Evolutionary conservation across 2,113 vertebrate species (phyloP).

Genomic region (Raja brachyura): DNA sequence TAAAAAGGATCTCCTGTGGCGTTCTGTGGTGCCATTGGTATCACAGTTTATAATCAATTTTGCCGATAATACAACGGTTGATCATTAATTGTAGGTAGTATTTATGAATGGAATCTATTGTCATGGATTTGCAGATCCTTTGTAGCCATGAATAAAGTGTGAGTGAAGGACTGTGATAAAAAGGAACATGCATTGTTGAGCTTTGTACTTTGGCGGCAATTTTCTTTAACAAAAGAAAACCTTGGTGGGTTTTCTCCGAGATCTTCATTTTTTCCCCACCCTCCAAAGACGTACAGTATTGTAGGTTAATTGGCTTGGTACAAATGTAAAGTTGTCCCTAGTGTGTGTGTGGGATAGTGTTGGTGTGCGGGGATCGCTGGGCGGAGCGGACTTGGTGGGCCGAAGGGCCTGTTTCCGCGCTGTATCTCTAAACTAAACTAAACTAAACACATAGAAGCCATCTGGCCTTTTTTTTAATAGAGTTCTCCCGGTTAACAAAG

Average conservation of each 20-base stretch:
- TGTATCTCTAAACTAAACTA: too few species aligned
- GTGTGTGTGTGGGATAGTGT: too few species aligned
- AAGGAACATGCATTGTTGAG: neutral
- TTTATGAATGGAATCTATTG: neutral
- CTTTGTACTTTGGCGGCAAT: slow-evolving; percentile 2
- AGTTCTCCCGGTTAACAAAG: slow-evolving; percentile 50
- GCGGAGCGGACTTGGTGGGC: too few species aligned
- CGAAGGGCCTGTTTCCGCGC: too few species aligned
- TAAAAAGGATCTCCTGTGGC: too few species aligned
- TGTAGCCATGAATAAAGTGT: neutral
- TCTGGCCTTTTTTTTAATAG: slow-evolving; percentile 47
- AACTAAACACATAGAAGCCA: neutral
- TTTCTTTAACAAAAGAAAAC: neutral
- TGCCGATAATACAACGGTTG: neutral
- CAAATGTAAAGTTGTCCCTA: too few species aligned
- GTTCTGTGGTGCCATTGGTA: neutral
- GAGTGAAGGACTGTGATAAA: neutral
- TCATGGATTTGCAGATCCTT: neutral
- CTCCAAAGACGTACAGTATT: too few species aligned
- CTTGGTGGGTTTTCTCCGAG: too few species aligned
- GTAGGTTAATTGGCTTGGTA: too few species aligned
- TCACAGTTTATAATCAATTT: neutral
- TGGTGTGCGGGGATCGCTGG: too few species aligned
- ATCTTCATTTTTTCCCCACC: too few species aligned
- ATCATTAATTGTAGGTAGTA: neutral